phyloP scores from a whole-genome alignment of 2,113 vertebrate species.

The Trematocara stigmaticum region DNA sequence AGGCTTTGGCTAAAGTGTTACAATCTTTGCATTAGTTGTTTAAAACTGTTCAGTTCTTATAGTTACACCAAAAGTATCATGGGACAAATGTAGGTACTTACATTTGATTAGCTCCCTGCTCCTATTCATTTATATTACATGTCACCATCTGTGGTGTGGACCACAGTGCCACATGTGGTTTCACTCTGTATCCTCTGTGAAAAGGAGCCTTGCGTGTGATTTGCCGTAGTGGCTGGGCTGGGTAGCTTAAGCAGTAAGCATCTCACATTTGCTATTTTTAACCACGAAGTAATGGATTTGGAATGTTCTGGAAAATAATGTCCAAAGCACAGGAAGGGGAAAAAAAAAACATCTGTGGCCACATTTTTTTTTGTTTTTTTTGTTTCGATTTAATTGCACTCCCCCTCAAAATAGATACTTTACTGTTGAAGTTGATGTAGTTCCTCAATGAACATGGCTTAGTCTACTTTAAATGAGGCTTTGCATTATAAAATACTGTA shows the following conservation, averaged over 20 bases:
- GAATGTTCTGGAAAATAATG: slow-evolving; percentile 6
- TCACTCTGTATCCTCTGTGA: background rate
- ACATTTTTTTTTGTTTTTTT: background rate
- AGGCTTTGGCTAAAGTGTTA: background rate
- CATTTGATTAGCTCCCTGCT: background rate
- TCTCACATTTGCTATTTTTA: slow-evolving; percentile 22
- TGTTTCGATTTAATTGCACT: slow-evolving; percentile 5
- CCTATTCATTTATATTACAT: slow-evolving; percentile 44
- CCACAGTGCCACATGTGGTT: slow-evolving; percentile 13
- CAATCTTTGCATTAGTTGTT: background rate
- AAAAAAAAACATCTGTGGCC: background rate
- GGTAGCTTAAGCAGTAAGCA: background rate
- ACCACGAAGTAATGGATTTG: background rate
- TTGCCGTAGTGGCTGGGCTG: background rate
- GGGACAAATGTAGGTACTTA: background rate
- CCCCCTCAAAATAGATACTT: background rate
- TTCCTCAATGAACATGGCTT: background rate
- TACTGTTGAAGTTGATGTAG: background rate
- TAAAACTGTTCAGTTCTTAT: background rate
- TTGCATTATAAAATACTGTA: slow-evolving; percentile 19
- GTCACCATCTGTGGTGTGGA: slow-evolving; percentile 31
- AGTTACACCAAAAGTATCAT: background rate
- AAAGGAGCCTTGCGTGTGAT: background rate
- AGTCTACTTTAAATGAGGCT: slow-evolving; percentile 25
- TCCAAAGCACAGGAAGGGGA: background rate